Evolutionary conservation across 2,113 vertebrate species (phyloP).

Genomic region (Mus musculus): GRCm39 chr17:87334501-87335000

Average conservation of each 20-base stretch:
- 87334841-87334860: background rate
- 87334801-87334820: conserved; percentile 10
- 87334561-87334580: background rate
- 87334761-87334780: conserved; percentile 21
- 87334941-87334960: background rate
- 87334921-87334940: background rate
- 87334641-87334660: background rate
- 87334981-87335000: background rate
- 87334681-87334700: background rate
- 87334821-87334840: conserved; percentile 24
- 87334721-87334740: background rate
- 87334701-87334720: no score
- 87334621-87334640: background rate
- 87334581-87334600: background rate
- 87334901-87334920: conserved; percentile 1
- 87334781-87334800: conserved; percentile 37
- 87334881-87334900: background rate
- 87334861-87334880: background rate
- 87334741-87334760: background rate
- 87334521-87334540: background rate
- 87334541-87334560: background rate
- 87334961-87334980: background rate
- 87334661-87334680: background rate
- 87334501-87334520: background rate
- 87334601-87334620: background rate